phyloP scores from a whole-genome alignment of 2,797 vertebrate genomes.

The Peromyscus melanophrys region DNA sequence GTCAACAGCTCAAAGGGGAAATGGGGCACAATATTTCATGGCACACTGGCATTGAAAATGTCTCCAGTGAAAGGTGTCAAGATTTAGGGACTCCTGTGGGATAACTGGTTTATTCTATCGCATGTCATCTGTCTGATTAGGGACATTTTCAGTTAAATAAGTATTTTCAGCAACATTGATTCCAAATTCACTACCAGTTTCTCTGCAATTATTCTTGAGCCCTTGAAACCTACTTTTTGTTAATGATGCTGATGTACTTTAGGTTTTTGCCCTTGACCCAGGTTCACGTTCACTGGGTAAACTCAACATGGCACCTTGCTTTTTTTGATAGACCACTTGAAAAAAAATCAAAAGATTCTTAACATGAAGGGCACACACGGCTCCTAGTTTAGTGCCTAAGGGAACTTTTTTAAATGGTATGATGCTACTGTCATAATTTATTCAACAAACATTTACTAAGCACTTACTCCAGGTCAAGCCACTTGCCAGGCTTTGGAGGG shows the following conservation, averaged over 20 bases:
- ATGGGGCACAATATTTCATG: background rate
- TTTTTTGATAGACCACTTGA: conserved; percentile 18
- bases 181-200: background rate
- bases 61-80: background rate
- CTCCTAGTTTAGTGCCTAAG: background rate
- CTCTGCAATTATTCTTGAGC: background rate
- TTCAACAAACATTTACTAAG: conserved; percentile 54
- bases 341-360: background rate
- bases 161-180: conserved; percentile 8
- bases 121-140: conserved; percentile 22
- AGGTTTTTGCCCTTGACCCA: conserved; percentile 3
- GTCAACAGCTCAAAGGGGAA: background rate
- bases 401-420: background rate
- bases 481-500: background rate
- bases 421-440: conserved; percentile 40
- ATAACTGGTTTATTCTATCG: background rate
- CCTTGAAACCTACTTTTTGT: background rate
- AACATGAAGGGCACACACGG: background rate
- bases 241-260: conserved; percentile 19
- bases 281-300: background rate
- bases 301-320: background rate
- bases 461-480: conserved; percentile 15
- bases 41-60: background rate
- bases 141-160: conserved; percentile 18
- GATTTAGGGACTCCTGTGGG: background rate